Percentiles rank a stretch among this genome's conserved stretches.
Conservation (phyloP, 2,797 vertebrate genomes). For the Adelosebastes latens region DNA sequence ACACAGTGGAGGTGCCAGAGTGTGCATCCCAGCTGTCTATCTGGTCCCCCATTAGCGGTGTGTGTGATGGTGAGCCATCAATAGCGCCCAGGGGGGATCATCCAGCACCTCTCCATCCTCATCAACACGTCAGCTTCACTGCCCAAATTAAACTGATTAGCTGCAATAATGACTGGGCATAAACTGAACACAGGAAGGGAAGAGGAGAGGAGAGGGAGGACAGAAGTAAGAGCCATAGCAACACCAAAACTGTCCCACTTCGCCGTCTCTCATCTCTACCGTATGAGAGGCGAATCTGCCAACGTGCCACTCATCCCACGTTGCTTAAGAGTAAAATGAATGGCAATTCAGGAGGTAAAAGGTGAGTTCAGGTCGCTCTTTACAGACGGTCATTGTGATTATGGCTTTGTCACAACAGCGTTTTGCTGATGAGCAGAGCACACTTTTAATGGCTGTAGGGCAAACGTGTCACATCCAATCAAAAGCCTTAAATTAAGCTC, state of each 20-base stretch:
- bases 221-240: conserved; percentile 4
- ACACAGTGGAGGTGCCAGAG: conserved; percentile 53
- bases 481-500: conserved; percentile 51
- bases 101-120: conserved; percentile 77
- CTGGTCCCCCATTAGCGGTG: conserved; percentile 63
- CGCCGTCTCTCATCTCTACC: neutral
- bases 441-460: conserved; percentile 34
- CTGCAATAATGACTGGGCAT: conserved; percentile 70
- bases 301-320: neutral
- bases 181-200: conserved; percentile 46
- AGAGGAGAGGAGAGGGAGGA: neutral
- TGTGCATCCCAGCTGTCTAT: conserved; percentile 69
- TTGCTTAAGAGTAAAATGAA: conserved; percentile 7
- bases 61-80: conserved; percentile 63
- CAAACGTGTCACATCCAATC: conserved; percentile 57
- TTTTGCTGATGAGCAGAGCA: conserved; percentile 65
- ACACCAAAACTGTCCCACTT: neutral
- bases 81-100: conserved; percentile 67
- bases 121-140: conserved; percentile 78
- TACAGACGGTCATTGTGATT: conserved; percentile 40
- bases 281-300: neutral
- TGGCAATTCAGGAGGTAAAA: neutral
- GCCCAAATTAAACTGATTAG: conserved; percentile 79
- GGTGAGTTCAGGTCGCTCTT: conserved; percentile 16
- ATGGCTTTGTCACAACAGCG: conserved; percentile 54